Conservation (phyloP, 2,797 vertebrate species). For the Sebastolobus alascanus region DNA sequence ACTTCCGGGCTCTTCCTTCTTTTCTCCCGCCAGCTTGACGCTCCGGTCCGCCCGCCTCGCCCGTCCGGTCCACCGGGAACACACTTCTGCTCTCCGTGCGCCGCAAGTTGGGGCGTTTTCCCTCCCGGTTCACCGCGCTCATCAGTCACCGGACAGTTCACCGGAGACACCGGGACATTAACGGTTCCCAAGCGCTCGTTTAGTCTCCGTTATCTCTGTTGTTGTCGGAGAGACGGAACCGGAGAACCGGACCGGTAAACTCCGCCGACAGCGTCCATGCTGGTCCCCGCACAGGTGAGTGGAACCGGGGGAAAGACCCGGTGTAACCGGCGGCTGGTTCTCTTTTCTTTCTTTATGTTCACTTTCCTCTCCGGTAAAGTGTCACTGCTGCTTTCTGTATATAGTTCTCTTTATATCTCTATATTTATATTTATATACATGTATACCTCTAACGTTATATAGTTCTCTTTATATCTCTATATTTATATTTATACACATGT, state of each 20-base stretch:
- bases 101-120: conserved; percentile 42
- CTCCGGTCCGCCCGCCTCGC: neutral
- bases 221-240: neutral
- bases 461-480: too few relatives aligned
- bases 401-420: too few relatives aligned
- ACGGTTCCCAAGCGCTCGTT: fast-evolving
- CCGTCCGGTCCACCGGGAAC: neutral
- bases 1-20: neutral
- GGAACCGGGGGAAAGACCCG: neutral
- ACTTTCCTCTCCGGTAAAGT: too few relatives aligned
- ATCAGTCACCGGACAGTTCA: neutral
- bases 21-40: conserved; percentile 15
- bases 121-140: neutral
- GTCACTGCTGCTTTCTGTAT: too few relatives aligned
- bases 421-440: too few relatives aligned
- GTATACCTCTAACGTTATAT: too few relatives aligned
- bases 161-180: neutral
- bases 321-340: neutral
- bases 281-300: conserved; percentile 50
- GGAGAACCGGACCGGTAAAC: conserved; percentile 27
- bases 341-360: too few relatives aligned
- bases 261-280: conserved; percentile 48
- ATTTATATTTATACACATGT: too few relatives aligned
- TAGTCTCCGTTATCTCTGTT: too few relatives aligned
- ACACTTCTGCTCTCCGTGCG: neutral